Base-by-base conservation (phyloP, 2,113 vertebrate species). In the Campylorhamphus procurvoides region DNA sequence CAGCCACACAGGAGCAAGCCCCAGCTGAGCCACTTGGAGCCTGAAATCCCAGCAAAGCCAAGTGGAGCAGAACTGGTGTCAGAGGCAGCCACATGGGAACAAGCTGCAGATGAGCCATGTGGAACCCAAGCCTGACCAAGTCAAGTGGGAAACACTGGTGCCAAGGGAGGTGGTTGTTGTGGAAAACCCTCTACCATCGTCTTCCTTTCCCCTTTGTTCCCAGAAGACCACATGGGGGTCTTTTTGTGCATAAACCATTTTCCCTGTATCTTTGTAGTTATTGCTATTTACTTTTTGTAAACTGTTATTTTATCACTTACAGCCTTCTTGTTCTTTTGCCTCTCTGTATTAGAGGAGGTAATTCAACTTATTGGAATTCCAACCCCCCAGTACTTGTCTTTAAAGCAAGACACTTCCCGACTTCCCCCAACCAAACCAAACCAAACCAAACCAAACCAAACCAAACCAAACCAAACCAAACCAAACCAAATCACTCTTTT, bases 401-500 rank as follows among this genome's bases (percentile, higher is more conserved):
- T 63, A 63, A 63, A 63, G 25, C 25, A 62, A 62, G 60, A 28
- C 60, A 33, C 12, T 9, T 33, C 10, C 4, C 2, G 10, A 25
- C 31, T 7, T 10, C 6, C 3, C 4, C 5, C 6, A 76, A 7
- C 3, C 6, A 66, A 42, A 78, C 6, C 3, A 47, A 33, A 49
- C 10, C 7, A 40, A 40, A 40, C 40, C 40, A 40, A 40, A 40
- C 40, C 40, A 40, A 40, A 40, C 40, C 40, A 40, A 40, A 40
- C 40, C 40, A 40, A 40, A 40, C 40, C 40, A 40, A 76, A 7
- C 3, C 6, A 66, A 76, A 7, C 3, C 6, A 66, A 42, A 77
- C 7, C 3, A 47, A 33, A 49, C 10, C 7, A 37, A 7, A 40
- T 1, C 0, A 28, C 10, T 9, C 6, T 28, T 55, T 72, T 10